These are phyloP conservation scores for Chouioia cunea DNA, from an alignment of 2,888 invertebrate genomes.

Conservation along the genomic window DNA sequence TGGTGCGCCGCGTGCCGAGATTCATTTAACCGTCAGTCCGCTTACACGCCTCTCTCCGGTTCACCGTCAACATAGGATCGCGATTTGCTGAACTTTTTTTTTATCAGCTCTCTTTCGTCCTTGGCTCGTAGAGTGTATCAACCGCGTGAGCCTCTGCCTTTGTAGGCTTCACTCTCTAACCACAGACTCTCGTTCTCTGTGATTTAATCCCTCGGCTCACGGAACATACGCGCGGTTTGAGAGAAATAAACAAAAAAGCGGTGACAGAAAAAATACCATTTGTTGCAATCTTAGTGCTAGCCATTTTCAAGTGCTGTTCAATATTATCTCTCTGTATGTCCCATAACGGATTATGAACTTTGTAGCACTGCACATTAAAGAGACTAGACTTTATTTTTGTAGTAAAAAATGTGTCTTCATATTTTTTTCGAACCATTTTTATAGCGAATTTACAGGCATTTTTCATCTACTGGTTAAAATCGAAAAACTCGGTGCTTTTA, in stretches of 20 bases:
- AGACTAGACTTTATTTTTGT: neutral
- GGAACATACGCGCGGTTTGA: slow-evolving; percentile 25
- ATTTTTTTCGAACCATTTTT: neutral
- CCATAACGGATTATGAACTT: slow-evolving; percentile 15
- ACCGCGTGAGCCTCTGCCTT: slow-evolving; percentile 33
- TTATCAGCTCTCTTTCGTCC: slow-evolving; percentile 23
- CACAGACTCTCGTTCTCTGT: slow-evolving; percentile 36
- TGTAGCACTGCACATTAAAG: slow-evolving; percentile 5
- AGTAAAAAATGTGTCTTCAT: no score
- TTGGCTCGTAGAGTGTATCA: slow-evolving; percentile 32
- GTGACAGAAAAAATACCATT: neutral
- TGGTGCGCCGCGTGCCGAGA: slow-evolving; percentile 38
- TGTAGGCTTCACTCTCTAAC: slow-evolving; percentile 41
- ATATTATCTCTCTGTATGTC: slow-evolving; percentile 9
- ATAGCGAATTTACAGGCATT: no score
- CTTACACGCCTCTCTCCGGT: no score
- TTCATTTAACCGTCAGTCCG: slow-evolving; percentile 30
- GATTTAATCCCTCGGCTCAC: slow-evolving; percentile 37
- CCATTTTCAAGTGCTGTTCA: slow-evolving; percentile 37
- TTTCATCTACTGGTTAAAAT: no score
- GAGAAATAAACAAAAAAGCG: slow-evolving; percentile 33
- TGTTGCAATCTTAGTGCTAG: slow-evolving; percentile 21
- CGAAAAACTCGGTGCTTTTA: no score
- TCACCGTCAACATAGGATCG: neutral
- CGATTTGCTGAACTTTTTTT: slow-evolving; percentile 8